Base-by-base conservation (phyloP, 2,113 vertebrate genomes). In the Chamaetylas fuelleborni region DNA sequence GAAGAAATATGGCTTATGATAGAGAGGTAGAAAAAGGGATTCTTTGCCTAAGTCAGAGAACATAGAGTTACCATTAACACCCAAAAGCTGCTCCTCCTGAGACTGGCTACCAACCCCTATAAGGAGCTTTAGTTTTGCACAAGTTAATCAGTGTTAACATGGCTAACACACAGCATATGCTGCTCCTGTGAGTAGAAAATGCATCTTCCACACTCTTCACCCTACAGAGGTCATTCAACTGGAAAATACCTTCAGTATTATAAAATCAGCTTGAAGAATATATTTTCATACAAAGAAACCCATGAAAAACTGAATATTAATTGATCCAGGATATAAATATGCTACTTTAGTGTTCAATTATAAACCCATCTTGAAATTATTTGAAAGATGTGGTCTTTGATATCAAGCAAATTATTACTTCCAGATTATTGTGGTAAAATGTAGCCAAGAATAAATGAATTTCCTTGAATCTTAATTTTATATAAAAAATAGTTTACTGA, bases 101-200 rank as follows among this genome's bases (percentile, higher is more conserved):
- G 3, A 53, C 10, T 72, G 31, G 11, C 11, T 40, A 65, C 36
- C 38, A 74, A 19, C 1, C 9, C 13, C 60, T n/a, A 29, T 2
- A 16, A 40, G 11, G 13, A 81, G 11, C 54, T 45, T 1, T 2
- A 65, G n/a, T 24, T 56, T 45, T 51, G 8, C 42, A 50, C n/a
- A 19, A 56, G 56, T 5, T 8, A 45, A 19, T n/a, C 34, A 54
- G 33, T 61, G 29, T 22, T 53, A 66, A 53, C 22, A 57, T 3
- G 19, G 28, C 20, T n/a, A 72, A 47, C 1, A 1, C 5, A 29
- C 8, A 8, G 12, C 13, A 61, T 2, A 1, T 29, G 22, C 9
- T 42, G 18, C 24, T 88, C 22, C 18, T 71, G 48, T 42, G 19
- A 78, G 9, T 8, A 54, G 8, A 24, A 76, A 86, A 38, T 20